Base-by-base conservation (phyloP, 2,888 invertebrate species). In the Hydropsyche betteni region DNA sequence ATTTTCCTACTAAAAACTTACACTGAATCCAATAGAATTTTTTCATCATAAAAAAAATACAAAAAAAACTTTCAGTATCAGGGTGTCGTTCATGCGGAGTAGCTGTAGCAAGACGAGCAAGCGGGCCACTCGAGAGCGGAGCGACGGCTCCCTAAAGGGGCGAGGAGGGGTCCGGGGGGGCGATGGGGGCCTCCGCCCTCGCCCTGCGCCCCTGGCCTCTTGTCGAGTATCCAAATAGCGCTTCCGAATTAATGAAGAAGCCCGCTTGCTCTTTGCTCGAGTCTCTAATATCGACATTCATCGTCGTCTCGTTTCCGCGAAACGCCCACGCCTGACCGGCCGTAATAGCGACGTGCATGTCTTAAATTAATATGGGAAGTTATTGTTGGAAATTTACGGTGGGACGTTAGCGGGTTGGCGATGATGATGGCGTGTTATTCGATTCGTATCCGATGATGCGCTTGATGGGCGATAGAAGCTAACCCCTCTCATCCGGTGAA, bases 161-260 rank as follows among this genome's bases (percentile, higher is more conserved):
- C 10, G 53, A 50, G n/a, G 24, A 71, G 55, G 14, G 16, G 0
- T 1, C 69, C 7, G 4, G 51, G 7, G 24, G 5, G 61, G 36
- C 10, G 36, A 64, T 44, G 44, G 44, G 33, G 34, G 44, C 64
- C 64, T 8, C 72, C 38, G 7, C 36, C 58, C 38, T 36, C 61
- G 2, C 16, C 50, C 44, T 72, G 12, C 44, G 38, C 58, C 58
- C 36, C 33, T 16, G 58, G 72, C 38, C 55, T 55, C 16, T 71
- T 24, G 51, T 72, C 72, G 58, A 72, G 72, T 72, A 72, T 72
- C 72, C 72, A 61, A 72, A 72, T 72, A 72, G 50, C 72, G 72
- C 72, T 72, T 72, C 72, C 72, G 72, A 72, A 72, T 72, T 72
- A 72, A 72, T 72, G 72, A 72, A 72, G 72, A 72, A 72, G 72